A percentile compares a stretch with the other conserved stretches of the same genome.
Evolutionary conservation across 2,888 invertebrate species (phyloP).

Genomic region (Acanthopleura granulata): DNA sequence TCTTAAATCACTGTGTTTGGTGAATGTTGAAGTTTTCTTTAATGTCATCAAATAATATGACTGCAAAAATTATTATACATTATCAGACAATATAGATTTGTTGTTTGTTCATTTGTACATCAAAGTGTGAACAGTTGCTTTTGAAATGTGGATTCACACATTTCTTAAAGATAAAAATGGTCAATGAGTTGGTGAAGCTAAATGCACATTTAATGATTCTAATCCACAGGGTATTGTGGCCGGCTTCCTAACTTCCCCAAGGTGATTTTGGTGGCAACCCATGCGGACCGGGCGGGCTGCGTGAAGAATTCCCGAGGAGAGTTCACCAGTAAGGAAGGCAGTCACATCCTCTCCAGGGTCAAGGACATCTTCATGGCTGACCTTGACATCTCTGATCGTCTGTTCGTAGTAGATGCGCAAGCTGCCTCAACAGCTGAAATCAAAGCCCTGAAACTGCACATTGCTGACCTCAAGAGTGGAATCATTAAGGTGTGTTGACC

Average conservation of each 20-base stretch:
- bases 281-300: slow-evolving; percentile 74
- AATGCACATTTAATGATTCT: too few relatives aligned
- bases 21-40: too few relatives aligned
- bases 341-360: slow-evolving; percentile 71
- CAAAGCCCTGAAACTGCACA: slow-evolving; percentile 75
- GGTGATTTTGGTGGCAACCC: slow-evolving; percentile 77
- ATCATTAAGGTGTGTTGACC: slow-evolving; percentile 71
- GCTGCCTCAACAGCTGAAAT: slow-evolving; percentile 76
- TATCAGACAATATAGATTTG: too few relatives aligned
- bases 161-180: too few relatives aligned
- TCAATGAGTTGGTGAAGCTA: too few relatives aligned
- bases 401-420: slow-evolving; percentile 77
- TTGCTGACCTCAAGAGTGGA: slow-evolving; percentile 72
- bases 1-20: too few relatives aligned
- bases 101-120: too few relatives aligned
- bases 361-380: slow-evolving; percentile 72
- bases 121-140: too few relatives aligned
- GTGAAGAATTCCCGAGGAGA: slow-evolving; percentile 74
- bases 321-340: slow-evolving; percentile 74
- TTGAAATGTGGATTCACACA: too few relatives aligned
- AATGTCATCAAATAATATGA: too few relatives aligned
- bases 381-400: slow-evolving; percentile 74
- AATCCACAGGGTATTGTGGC: slow-evolving; percentile 74
- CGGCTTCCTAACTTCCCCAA: slow-evolving; percentile 72
- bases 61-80: too few relatives aligned